Evolutionary conservation across 2,888 invertebrate genomes (phyloP).

Genomic region (Brachycybe producta): DNA sequence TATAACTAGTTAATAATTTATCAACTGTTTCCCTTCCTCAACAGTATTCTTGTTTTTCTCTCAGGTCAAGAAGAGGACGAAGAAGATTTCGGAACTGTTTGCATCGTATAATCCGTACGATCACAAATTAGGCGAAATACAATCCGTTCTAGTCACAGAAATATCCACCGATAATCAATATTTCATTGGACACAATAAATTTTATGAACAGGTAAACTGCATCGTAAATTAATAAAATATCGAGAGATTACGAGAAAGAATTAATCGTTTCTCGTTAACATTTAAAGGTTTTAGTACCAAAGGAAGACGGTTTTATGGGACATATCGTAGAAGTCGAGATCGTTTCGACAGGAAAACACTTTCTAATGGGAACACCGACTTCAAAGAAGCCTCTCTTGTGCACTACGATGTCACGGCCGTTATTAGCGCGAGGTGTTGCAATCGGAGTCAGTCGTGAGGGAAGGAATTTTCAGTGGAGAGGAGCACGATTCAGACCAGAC

Average conservation of each 20-base stretch:
- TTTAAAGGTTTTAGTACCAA: slow-evolving; percentile 58
- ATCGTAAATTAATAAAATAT: background rate
- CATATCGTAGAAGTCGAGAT: slow-evolving; percentile 68
- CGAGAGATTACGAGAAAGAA: background rate
- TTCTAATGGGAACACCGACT: slow-evolving; percentile 30
- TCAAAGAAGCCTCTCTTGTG: background rate
- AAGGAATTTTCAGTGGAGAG: no score
- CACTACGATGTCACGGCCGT: background rate
- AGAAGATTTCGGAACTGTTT: slow-evolving; percentile 73
- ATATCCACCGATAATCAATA: slow-evolving; percentile 77
- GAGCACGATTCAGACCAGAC: no score
- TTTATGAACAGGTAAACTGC: slow-evolving; percentile 65
- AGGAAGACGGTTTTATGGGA: slow-evolving; percentile 62
- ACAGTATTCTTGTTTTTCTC: slow-evolving; percentile 19
- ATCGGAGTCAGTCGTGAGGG: no score
- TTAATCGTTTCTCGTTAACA: slow-evolving; percentile 4
- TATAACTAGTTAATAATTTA: slow-evolving; percentile 1
- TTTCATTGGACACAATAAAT: slow-evolving; percentile 89
- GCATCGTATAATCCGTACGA: slow-evolving; percentile 71
- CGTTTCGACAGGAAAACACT: slow-evolving; percentile 35
- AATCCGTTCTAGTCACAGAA: slow-evolving; percentile 82
- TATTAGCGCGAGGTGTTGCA: background rate
- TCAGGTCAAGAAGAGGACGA: slow-evolving; percentile 80
- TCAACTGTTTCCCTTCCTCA: slow-evolving; percentile 2
- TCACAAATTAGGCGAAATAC: slow-evolving; percentile 48